Evolutionary conservation across 2,113 vertebrate species (phyloP).

Genomic region (Calyptomena viridis): DNA sequence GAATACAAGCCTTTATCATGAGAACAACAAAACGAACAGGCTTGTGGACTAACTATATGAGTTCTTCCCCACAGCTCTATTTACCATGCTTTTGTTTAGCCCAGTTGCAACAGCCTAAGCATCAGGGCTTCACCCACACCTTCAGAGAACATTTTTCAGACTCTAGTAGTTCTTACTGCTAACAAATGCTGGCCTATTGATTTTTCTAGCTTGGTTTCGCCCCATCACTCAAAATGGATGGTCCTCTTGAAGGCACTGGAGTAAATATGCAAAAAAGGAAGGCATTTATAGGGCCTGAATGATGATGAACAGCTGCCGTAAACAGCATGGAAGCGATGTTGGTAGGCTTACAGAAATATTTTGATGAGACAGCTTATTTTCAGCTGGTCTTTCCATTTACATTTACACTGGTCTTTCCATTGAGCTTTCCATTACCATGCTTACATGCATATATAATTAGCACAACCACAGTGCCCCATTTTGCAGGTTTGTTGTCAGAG

Average conservation of each 20-base stretch:
- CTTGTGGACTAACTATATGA: neutral
- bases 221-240: neutral
- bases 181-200: neutral
- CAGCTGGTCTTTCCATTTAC: neutral
- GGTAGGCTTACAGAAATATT: neutral
- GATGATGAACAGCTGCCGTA: neutral
- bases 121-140: neutral
- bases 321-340: rapidly evolving
- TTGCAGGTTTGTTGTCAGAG: neutral
- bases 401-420: neutral
- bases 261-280: neutral
- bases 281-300: neutral
- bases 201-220: neutral
- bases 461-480: neutral
- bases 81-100: neutral
- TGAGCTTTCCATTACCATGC: neutral
- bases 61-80: neutral
- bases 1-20: neutral
- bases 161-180: neutral
- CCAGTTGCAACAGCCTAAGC: neutral
- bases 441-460: neutral
- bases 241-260: neutral
- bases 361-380: neutral
- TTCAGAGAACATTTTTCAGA: neutral
- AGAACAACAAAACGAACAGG: neutral